phyloP scores from a whole-genome alignment of 2,113 vertebrate species.

The Paramormyrops kingsleyae region DNA sequence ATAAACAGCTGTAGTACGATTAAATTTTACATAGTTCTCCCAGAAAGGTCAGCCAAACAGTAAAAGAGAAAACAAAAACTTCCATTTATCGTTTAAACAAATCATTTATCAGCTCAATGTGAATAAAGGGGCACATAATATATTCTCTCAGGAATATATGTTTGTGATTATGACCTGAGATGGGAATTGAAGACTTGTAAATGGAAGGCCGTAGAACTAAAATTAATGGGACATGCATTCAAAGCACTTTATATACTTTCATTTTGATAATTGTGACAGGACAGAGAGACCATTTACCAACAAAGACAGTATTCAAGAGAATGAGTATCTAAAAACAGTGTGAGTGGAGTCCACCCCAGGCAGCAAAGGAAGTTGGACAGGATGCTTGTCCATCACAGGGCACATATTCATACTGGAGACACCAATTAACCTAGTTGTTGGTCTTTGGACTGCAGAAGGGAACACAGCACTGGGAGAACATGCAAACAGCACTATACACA shows the following conservation, averaged over 20 bases:
- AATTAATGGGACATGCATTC: background rate
- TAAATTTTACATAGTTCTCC: background rate
- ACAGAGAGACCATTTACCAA: background rate
- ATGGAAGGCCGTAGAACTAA: background rate
- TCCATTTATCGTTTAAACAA: background rate
- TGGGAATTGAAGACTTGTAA: background rate
- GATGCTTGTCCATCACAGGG: background rate
- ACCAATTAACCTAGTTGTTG: background rate
- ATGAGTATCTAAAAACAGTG: background rate
- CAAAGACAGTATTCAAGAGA: background rate
- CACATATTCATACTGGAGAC: background rate
- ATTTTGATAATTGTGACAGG: background rate
- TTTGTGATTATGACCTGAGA: background rate
- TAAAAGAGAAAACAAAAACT: background rate
- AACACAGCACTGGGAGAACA: background rate
- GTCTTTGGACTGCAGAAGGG: background rate
- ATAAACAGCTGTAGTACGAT: background rate
- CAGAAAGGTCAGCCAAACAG: background rate
- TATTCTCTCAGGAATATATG: background rate
- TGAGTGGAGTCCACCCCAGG: background rate
- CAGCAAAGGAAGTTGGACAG: too few species aligned
- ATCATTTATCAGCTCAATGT: background rate
- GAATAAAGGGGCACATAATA: background rate
- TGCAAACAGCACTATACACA: background rate
- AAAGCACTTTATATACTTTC: background rate